Conservation (phyloP, 2,797 vertebrate genomes). For the Rhinophrynus dorsalis region DNA sequence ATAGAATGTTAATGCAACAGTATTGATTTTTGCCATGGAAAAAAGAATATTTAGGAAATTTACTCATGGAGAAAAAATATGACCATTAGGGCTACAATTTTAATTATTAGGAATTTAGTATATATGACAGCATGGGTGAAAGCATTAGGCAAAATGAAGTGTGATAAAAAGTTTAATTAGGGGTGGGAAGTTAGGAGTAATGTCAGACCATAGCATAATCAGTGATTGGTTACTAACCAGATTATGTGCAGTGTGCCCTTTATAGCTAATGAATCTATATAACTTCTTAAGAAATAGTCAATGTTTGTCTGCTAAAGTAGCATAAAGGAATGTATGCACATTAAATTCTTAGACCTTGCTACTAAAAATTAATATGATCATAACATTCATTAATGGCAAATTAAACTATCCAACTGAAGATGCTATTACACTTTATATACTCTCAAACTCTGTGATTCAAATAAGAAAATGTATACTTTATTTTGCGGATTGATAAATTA, state of each 20-base stretch:
- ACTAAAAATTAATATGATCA: slow-evolving; percentile 44
- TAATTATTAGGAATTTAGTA: no score
- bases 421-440: slow-evolving; percentile 30
- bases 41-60: no score
- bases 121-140: no score
- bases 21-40: no score
- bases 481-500: background rate
- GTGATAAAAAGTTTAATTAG: no score
- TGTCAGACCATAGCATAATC: no score
- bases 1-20: no score
- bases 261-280: slow-evolving; percentile 1
- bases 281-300: background rate
- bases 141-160: no score
- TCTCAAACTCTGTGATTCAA: slow-evolving; percentile 24
- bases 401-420: slow-evolving; percentile 43
- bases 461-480: background rate
- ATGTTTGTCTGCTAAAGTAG: background rate
- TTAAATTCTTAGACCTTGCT: slow-evolving; percentile 9
- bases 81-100: no score
- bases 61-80: no score
- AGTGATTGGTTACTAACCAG: background rate
- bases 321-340: background rate
- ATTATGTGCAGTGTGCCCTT: background rate
- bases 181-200: no score
- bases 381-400: slow-evolving; percentile 48